Percentiles rank a stretch among this genome's conserved stretches.
These are phyloP conservation scores for Rhogogaster chlorosoma DNA, from an alignment of 2,888 invertebrate genomes.

Conservation along the genomic window DNA sequence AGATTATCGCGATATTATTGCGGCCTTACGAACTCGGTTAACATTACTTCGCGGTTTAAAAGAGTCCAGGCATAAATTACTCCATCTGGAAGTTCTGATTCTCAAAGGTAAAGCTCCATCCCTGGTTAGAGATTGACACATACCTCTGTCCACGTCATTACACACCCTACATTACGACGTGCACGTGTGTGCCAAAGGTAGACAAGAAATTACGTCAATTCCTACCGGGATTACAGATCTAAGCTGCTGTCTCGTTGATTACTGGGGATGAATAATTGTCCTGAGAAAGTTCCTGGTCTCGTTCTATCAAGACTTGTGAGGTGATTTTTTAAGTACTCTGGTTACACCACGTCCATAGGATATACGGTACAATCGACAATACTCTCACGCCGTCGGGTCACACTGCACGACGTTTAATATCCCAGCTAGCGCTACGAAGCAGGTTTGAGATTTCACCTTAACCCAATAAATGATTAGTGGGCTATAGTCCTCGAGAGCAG, in stretches of 20 bases:
- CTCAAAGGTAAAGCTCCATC: neutral
- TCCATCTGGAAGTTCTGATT: neutral
- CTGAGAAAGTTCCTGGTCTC: constrained; percentile 1
- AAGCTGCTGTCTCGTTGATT: constrained; percentile 21
- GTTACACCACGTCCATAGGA: neutral
- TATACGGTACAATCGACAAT: constrained; percentile 34
- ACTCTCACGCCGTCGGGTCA: constrained; percentile 47
- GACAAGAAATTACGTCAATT: constrained; percentile 19
- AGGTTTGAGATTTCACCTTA: constrained; percentile 63
- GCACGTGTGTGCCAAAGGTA: neutral
- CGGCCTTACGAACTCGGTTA: constrained; percentile 32
- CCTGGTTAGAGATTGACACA: neutral
- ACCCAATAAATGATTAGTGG: constrained; percentile 67
- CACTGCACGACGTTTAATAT: constrained; percentile 39
- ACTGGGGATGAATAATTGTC: constrained; percentile 33
- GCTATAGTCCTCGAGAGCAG: constrained; percentile 55
- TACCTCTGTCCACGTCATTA: neutral
- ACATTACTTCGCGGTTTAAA: constrained; percentile 12
- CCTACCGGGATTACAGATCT: neutral
- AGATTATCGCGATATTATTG: constrained; percentile 42
- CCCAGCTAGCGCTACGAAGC: constrained; percentile 30
- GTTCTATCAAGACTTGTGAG: constrained; percentile 7
- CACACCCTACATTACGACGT: neutral
- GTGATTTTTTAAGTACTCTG: constrained; percentile 23
- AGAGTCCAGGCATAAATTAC: constrained; percentile 34